These are phyloP conservation scores for Cinclus cinclus DNA, from an alignment of 2,113 vertebrate species.

Conservation along the genomic window DNA sequence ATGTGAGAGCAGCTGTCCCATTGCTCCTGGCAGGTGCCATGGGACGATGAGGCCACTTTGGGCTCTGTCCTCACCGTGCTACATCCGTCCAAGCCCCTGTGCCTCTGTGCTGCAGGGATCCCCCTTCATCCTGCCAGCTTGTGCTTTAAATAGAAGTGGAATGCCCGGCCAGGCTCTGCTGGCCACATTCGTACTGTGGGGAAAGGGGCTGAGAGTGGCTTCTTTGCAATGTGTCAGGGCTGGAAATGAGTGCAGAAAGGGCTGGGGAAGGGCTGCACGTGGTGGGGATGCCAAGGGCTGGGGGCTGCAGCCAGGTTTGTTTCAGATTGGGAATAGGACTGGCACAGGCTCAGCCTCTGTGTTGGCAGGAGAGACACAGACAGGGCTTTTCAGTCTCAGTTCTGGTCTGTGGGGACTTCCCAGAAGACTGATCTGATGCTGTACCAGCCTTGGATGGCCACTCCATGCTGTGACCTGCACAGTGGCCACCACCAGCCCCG, in stretches of 20 bases:
- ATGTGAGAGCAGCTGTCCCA: not conserved
- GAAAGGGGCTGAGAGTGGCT: not conserved
- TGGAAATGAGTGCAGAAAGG: accelerated
- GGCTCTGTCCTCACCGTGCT: not conserved
- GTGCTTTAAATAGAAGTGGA: not conserved
- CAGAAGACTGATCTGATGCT: accelerated
- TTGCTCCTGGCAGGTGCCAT: not conserved
- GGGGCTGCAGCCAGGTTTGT: not conserved
- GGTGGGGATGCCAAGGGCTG: not conserved
- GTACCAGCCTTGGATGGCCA: not conserved
- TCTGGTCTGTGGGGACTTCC: not conserved
- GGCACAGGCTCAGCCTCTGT: not conserved
- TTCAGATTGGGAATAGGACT: not conserved
- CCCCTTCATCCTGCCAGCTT: not conserved
- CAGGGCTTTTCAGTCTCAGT: not conserved
- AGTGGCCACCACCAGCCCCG: not conserved
- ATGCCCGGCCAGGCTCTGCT: accelerated
- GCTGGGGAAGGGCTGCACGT: not conserved
- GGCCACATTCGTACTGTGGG: accelerated
- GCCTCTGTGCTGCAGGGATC: not conserved
- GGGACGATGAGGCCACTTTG: not conserved
- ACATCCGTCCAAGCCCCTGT: not conserved
- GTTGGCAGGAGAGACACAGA: not conserved
- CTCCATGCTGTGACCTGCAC: accelerated
- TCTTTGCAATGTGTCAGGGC: accelerated